Percentiles rank a stretch among this genome's conserved stretches.
Conservation (phyloP, 2,888 invertebrate genomes). For the Lepidochitona cinerea region DNA sequence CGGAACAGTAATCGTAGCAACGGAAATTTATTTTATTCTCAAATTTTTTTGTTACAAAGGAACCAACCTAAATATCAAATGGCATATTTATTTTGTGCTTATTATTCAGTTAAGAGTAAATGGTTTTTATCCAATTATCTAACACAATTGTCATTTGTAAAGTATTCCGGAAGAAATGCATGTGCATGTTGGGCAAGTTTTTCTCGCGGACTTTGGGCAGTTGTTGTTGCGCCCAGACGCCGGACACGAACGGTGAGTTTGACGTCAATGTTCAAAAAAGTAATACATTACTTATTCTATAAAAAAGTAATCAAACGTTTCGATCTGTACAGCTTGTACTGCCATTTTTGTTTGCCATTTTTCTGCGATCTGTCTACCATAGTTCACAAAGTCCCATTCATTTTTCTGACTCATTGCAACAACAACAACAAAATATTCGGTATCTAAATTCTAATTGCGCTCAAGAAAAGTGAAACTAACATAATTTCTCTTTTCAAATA, state of each 20-base stretch:
- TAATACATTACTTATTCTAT: neutral
- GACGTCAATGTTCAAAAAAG: neutral
- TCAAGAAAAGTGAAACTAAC: no score
- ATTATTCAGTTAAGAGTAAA: neutral
- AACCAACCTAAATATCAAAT: neutral
- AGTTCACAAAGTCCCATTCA: no score
- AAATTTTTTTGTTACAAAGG: neutral
- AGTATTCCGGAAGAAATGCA: neutral
- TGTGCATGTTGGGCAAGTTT: neutral
- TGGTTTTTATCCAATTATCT: neutral
- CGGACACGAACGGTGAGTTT: neutral
- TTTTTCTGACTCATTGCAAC: no score
- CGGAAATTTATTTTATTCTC: neutral
- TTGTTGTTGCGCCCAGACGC: neutral
- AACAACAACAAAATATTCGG: no score
- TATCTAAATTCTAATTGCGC: no score
- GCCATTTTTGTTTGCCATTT: no score
- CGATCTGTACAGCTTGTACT: neutral
- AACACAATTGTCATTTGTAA: no score
- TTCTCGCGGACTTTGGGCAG: slow-evolving; percentile 3
- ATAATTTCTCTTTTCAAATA: no score
- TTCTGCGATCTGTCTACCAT: no score
- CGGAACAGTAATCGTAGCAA: neutral
- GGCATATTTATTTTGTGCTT: neutral
- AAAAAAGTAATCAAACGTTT: neutral